Base-by-base conservation (phyloP, 2,888 invertebrate species). In the Eurytoma californica region DNA sequence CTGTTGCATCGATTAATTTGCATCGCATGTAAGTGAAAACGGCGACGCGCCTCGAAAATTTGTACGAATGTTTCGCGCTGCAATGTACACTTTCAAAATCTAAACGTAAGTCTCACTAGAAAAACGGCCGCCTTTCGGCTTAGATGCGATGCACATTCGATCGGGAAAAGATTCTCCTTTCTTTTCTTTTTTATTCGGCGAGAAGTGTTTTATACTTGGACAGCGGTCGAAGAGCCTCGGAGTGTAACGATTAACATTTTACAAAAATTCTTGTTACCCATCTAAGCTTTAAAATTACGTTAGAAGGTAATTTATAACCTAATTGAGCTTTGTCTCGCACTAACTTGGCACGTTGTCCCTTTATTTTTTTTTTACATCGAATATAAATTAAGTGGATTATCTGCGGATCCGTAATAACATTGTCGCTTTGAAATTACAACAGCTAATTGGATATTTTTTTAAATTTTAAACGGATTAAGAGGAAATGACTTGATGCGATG, bases 271-370 rank as follows among this genome's bases (percentile, higher is more conserved):
- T 39, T n/a, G 53, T 66, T 20, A 39, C n/a, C 65, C 55, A 9
- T 55, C 55, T 68, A 55, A 30, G 61, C 65, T 18, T 78, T 30
- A 73, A 53, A 60, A n/a, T 63, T 78, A 72, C 49, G 57, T n/a
- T 39, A 60, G 20, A 75, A 13, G 39, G 51, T 57, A 66, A 28
- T 39, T 61, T 30, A 2, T 24, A 72, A 72, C 47, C 47, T 55
- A 69, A 76, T 53, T 39, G 63, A 69, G 13, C 69, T 14, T 24
- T 63, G 18, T 65, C 12, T 12, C 57, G 20, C 18, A 28, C 60
- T 58, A 12, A 16, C 13, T 70, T 60, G 58, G 69, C 47, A 49
- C 69, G 55, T 47, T 39, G 39, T 39, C 39, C 39, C 39, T 7
- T 39, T 24, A 24, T 24, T 39, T 39, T 53, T 18, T 51, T 30